Conservation (phyloP, 2,113 vertebrate genomes). For the Etheostoma spectabile region DNA sequence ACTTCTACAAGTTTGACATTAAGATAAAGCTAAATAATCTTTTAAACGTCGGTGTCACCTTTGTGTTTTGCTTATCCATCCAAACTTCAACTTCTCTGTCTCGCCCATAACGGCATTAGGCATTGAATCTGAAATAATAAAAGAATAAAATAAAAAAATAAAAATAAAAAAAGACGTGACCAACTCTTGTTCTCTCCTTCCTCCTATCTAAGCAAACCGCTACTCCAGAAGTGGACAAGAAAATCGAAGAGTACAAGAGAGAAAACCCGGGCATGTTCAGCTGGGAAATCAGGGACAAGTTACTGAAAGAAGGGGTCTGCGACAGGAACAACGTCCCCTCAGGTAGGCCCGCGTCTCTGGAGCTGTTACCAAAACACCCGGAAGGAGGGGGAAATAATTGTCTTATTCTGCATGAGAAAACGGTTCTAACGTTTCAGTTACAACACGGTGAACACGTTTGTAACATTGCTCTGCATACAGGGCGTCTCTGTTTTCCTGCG, state of each 20-base stretch:
- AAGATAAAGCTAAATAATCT: background rate
- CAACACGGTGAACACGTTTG: background rate
- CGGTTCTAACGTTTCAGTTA: background rate
- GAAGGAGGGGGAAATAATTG: background rate
- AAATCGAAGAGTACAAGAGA: constrained; percentile 97
- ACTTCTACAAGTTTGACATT: background rate
- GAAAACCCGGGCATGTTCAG: constrained; percentile 99
- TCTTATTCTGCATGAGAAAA: background rate
- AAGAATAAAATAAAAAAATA: too few species aligned
- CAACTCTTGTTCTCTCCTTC: background rate
- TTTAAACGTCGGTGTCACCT: background rate
- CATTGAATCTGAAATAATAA: background rate
- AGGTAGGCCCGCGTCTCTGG: constrained; percentile 81
- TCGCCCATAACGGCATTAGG: background rate
- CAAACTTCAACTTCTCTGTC: background rate
- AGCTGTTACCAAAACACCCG: background rate
- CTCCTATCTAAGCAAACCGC: constrained; percentile 89
- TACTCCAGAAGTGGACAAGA: constrained; percentile 95
- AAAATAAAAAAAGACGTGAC: background rate
- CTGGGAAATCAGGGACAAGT: constrained; percentile 98
- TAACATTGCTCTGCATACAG: background rate
- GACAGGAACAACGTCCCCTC: constrained; percentile 97
- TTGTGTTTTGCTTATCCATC: background rate
- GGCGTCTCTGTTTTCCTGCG: background rate
- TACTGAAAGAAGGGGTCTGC: constrained; percentile 96